phyloP scores from a whole-genome alignment of 1,140 invertebrate species.

The Drosophila yakuba region DNA sequence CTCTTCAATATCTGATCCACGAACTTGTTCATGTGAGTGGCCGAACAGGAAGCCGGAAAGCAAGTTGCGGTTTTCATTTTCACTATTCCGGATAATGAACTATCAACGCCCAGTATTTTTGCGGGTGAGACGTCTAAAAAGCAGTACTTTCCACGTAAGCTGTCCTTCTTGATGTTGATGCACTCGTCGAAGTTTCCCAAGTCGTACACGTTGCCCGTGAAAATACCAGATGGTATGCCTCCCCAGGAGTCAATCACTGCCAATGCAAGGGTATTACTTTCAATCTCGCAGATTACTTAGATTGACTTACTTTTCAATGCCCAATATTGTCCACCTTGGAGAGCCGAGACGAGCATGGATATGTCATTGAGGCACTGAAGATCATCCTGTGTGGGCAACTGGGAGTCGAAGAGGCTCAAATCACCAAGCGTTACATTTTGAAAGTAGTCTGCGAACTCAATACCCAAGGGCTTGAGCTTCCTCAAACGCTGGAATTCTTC shows the following conservation, averaged over 20 bases:
- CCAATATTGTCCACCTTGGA: slow-evolving; percentile 9
- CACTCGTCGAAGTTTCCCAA: slow-evolving; percentile 68
- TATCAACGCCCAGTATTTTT: not conserved
- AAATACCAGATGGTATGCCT: slow-evolving; percentile 12
- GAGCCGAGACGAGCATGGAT: not conserved
- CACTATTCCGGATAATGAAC: not conserved
- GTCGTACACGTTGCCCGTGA: slow-evolving; percentile 34
- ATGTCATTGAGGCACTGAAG: slow-evolving; percentile 6
- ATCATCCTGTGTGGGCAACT: slow-evolving; percentile 1
- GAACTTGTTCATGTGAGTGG: slow-evolving; percentile 14
- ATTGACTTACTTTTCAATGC: slow-evolving; percentile 15
- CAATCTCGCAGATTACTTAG: too few relatives aligned
- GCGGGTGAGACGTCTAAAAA: not conserved
- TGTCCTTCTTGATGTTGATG: slow-evolving; percentile 13
- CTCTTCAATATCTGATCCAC: not conserved
- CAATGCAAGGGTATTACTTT: too few relatives aligned
- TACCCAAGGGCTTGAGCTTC: slow-evolving; percentile 11
- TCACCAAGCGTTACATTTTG: slow-evolving; percentile 9
- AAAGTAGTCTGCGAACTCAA: slow-evolving; percentile 35
- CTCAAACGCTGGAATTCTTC: slow-evolving; percentile 5
- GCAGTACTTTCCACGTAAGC: slow-evolving; percentile 49
- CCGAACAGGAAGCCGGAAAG: slow-evolving; percentile 21
- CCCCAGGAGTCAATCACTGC: slow-evolving; percentile 65
- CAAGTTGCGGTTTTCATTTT: slow-evolving; percentile 3
- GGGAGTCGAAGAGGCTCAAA: not conserved